phyloP scores from a whole-genome alignment of 2,888 invertebrate species.

The Sphecodes monilicornis region DNA sequence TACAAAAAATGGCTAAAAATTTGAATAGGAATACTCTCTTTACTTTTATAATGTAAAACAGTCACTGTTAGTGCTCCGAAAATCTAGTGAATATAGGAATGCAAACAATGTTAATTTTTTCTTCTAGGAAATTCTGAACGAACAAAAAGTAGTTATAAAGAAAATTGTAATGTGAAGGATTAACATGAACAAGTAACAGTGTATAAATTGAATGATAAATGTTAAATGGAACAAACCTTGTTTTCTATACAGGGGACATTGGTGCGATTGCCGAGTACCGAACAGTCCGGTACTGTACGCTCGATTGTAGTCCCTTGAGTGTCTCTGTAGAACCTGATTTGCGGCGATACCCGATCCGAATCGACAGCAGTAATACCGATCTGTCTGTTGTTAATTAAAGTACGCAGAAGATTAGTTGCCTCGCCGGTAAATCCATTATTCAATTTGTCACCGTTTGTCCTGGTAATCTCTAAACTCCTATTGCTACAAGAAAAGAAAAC shows the following conservation, averaged over 20 bases:
- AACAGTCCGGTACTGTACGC: constrained; percentile 83
- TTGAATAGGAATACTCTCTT: no score
- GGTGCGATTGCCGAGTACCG: constrained; percentile 82
- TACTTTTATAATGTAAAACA: no score
- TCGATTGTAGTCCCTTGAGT: constrained; percentile 86
- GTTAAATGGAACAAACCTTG: constrained; percentile 74
- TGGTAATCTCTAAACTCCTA: constrained; percentile 82
- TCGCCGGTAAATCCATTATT: constrained; percentile 86
- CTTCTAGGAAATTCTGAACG: no score
- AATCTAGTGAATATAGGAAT: no score
- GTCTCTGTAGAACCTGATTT: constrained; percentile 87
- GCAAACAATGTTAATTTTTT: no score
- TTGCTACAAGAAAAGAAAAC: constrained; percentile 74
- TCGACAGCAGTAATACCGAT: constrained; percentile 87
- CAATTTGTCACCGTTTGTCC: constrained; percentile 82
- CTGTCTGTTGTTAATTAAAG: constrained; percentile 91
- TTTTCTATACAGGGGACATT: constrained; percentile 80
- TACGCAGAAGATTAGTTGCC: constrained; percentile 90
- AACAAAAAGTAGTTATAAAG: no score
- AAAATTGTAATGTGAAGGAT: no score
- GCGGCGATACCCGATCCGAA: constrained; percentile 82
- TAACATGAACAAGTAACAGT: background rate
- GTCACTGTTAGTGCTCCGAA: no score
- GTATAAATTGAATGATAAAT: background rate
- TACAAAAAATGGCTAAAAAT: no score